Conservation (phyloP, 2,888 invertebrate genomes). For the Pheosia gnoma region DNA sequence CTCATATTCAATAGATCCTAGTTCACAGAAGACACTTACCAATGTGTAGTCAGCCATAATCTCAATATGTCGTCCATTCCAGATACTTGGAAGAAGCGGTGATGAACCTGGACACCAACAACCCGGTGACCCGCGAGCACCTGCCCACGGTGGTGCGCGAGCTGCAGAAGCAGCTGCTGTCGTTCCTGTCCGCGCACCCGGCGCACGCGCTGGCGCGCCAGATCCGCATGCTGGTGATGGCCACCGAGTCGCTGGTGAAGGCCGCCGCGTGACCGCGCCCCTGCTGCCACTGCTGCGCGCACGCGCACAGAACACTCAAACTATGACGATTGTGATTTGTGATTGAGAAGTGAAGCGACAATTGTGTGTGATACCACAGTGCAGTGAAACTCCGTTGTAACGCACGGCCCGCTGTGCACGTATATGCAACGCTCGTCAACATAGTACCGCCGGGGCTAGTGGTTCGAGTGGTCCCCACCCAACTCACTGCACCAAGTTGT, state of each 20-base stretch:
- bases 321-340: not conserved
- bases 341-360: not conserved
- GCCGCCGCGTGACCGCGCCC: conserved; percentile 51
- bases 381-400: no score
- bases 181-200: conserved; percentile 87
- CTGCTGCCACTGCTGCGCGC: conserved; percentile 12
- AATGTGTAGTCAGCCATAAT: no score
- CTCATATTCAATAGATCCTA: not conserved
- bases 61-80: conserved; percentile 15
- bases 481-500: no score
- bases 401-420: no score
- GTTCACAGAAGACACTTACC: no score
- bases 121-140: conserved; percentile 92
- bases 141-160: conserved; percentile 90
- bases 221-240: conserved; percentile 90
- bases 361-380: no score
- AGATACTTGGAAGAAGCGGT: conserved; percentile 95
- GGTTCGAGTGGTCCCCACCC: no score
- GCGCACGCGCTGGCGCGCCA: conserved; percentile 85
- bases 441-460: no score
- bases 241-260: conserved; percentile 83
- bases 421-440: no score
- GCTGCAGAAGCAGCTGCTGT: conserved; percentile 89
- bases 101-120: conserved; percentile 89
- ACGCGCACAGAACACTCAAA: not conserved